Conservation (phyloP, 2,888 invertebrate species). For the Campaea margaritaria region DNA sequence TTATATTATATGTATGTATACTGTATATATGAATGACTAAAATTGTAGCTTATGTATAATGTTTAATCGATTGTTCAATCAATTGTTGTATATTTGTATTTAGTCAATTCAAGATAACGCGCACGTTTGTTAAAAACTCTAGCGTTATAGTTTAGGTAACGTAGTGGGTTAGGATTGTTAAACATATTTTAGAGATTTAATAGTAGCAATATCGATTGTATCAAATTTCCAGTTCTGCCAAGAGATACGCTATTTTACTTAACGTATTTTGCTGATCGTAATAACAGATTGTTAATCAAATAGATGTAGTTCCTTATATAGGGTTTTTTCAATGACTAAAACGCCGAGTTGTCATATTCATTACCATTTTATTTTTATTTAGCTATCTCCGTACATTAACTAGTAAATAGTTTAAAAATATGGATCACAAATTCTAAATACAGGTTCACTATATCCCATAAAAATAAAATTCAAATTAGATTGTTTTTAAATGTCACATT, state of each 20-base stretch:
- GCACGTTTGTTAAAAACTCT: background rate
- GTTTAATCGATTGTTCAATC: background rate
- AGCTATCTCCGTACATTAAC: conserved; percentile 44
- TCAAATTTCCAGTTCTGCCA: background rate
- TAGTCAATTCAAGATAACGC: background rate
- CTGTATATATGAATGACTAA: background rate
- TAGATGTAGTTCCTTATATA: conserved; percentile 3
- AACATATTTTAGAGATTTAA: background rate
- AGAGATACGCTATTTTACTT: background rate
- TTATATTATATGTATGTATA: background rate
- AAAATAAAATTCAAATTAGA: conserved; percentile 1
- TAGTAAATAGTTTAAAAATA: conserved; percentile 10
- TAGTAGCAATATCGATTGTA: background rate
- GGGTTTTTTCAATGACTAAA: conserved; percentile 6
- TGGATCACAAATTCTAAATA: background rate
- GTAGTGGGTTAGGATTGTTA: background rate
- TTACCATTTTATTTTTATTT: conserved; percentile 53
- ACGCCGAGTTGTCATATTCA: conserved; percentile 44
- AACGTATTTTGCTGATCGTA: background rate
- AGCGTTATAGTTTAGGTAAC: background rate
- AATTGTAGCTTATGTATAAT: background rate
- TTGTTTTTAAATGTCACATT: background rate
- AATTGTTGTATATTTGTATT: background rate
- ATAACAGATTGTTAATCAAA: conserved; percentile 6
- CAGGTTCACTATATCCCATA: background rate